Evolutionary conservation across 1,140 invertebrate species (phyloP), one percentile per base, ranked within the genome.

Genomic region (Drosophila leontia): DNA sequence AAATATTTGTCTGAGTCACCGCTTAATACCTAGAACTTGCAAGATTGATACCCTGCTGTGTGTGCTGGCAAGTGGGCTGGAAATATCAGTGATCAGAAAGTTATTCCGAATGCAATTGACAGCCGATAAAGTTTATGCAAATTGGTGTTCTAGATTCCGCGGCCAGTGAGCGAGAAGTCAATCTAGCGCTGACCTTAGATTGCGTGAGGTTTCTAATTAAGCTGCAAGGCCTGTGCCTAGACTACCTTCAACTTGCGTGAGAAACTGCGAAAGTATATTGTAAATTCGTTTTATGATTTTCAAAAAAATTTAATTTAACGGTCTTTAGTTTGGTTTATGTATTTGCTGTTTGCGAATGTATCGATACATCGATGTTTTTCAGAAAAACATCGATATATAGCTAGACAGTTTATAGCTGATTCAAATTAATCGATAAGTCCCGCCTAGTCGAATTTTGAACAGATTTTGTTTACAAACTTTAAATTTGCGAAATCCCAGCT

Each of bases 171-270:
- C 48, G 47, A 56, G 50, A 70, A 53, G 60, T 59, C 59, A 70
- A 26, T 32, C 50, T 50, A 37, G 23, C 17, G 48, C 13, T 76
- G 70, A 86, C 69, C 83, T 86, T 80, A 72, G n/a, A 26, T 72
- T 87, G 75, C 83, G 75, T 87, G 65, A 51, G 55, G 55, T 72
- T 72, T 75, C 63, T 61, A 68, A 82, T 75, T 87, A 58, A 2
- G 19, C 17, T 7, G 12, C 35, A 68, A 77, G 55, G 62, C 34
- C 45, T 41, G 11, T 9, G 26, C 19, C 9, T 19, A 26, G 41
- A 44, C 42, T 59, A 57, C n/a, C 32, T 39, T 32, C 39, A 53
- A 53, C 23, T 47, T 41, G 44, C 41, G 61, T 53, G 65, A 34
- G 62, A 69, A 69, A 44, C 32, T 53, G 17, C 3, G 23, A 23